A percentile compares a stretch with the other conserved stretches of the same genome.
These are phyloP conservation scores for Tor tambroides DNA, from an alignment of 2,113 vertebrate species.

Conservation along the genomic window DNA sequence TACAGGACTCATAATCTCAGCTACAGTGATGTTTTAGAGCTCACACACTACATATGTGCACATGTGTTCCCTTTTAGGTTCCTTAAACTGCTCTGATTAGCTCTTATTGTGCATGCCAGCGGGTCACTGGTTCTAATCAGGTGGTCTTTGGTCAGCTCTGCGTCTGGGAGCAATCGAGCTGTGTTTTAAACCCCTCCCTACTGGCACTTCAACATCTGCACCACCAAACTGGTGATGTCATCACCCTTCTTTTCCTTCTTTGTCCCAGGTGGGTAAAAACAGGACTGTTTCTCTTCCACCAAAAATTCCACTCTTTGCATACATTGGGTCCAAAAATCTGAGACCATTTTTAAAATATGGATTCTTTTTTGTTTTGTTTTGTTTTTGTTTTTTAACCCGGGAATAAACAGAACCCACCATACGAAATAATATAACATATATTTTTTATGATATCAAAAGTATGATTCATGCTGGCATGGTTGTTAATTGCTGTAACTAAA, in stretches of 20 bases:
- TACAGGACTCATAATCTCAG: conserved; percentile 7
- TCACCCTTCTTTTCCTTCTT: conserved; percentile 40
- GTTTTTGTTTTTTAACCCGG: background rate
- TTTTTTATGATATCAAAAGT: too few relatives aligned
- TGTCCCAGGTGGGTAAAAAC: conserved; percentile 3
- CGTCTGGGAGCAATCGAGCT: conserved; percentile 61
- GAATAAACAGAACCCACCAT: background rate
- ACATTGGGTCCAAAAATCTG: background rate
- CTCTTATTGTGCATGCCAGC: conserved; percentile 49
- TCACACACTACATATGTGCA: conserved; percentile 8
- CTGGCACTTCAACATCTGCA: conserved; percentile 47
- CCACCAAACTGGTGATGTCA: conserved; percentile 61
- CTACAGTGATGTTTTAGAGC: conserved; percentile 2
- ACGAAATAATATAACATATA: background rate
- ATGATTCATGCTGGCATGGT: too few relatives aligned
- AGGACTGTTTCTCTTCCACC: conserved; percentile 28
- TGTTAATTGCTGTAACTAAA: too few relatives aligned
- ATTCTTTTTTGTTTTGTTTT: too few relatives aligned
- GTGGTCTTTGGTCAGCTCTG: conserved; percentile 57
- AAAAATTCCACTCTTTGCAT: background rate
- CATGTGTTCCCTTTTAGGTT: conserved; percentile 26
- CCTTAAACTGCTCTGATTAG: conserved; percentile 48
- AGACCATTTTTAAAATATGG: background rate
- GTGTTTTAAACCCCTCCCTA: conserved; percentile 56
- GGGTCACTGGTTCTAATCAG: conserved; percentile 59